Conservation (phyloP, 2,113 vertebrate species). For the Cinclus mexicanus region DNA sequence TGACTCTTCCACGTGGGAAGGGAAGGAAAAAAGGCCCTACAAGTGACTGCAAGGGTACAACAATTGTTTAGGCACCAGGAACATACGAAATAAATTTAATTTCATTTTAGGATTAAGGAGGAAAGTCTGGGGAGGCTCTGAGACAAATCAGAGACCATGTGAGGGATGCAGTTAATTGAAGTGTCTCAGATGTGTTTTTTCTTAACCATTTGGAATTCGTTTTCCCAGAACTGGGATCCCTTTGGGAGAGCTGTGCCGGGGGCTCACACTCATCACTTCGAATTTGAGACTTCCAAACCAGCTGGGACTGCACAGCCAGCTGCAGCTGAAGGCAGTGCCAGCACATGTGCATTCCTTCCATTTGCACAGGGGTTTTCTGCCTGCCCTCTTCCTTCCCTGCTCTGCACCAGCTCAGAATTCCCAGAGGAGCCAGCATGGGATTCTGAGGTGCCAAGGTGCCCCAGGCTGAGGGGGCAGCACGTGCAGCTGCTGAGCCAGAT, state of each 20-base stretch:
- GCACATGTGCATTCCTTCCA: rapidly evolving
- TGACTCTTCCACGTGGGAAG: background rate
- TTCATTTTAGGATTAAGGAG: background rate
- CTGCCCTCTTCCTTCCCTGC: background rate
- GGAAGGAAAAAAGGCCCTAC: background rate
- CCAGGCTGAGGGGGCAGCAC: rapidly evolving
- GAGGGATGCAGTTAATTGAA: background rate
- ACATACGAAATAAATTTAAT: background rate
- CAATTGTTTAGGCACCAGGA: background rate
- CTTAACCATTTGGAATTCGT: background rate
- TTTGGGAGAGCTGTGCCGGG: background rate
- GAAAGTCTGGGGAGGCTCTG: background rate
- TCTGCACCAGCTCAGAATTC: background rate
- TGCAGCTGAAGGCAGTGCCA: background rate
- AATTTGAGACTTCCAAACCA: background rate
- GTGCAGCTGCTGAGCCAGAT: background rate
- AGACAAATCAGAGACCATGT: background rate
- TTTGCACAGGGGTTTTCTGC: background rate
- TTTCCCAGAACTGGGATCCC: background rate
- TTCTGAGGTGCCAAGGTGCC: background rate
- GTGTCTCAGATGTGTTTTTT: background rate
- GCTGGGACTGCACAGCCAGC: background rate
- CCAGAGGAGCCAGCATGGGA: background rate
- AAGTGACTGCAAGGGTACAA: background rate
- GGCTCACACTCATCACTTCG: background rate